phyloP scores from a whole-genome alignment of 2,888 invertebrate species.

The Nomada goodeniana region DNA sequence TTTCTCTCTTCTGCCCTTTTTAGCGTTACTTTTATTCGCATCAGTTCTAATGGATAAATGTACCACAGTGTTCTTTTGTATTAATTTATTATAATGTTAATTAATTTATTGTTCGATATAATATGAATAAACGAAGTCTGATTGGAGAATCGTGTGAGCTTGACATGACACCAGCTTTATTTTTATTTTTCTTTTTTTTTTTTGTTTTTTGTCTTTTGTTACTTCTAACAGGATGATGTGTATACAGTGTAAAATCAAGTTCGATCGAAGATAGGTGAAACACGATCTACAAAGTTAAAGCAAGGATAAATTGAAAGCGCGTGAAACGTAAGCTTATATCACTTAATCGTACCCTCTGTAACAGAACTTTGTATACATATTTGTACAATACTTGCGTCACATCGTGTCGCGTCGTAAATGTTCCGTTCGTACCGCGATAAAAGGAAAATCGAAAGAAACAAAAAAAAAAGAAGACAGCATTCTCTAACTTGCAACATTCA shows the following conservation, averaged over 20 bases:
- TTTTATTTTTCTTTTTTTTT: background rate
- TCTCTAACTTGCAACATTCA: background rate
- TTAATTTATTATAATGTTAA: constrained; percentile 51
- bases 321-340: background rate
- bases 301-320: background rate
- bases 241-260: constrained; percentile 6
- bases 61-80: constrained; percentile 47
- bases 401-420: background rate
- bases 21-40: constrained; percentile 26
- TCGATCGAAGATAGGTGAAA: background rate
- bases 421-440: background rate
- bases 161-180: constrained; percentile 24
- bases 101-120: constrained; percentile 49
- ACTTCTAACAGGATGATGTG: background rate
- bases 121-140: constrained; percentile 49
- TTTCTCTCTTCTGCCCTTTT: constrained; percentile 28
- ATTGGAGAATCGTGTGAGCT: constrained; percentile 40
- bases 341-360: background rate
- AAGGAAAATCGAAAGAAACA: background rate
- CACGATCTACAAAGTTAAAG: background rate
- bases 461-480: background rate
- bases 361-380: constrained; percentile 8
- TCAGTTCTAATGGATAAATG: constrained; percentile 34
- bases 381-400: background rate
- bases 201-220: background rate